Percentiles rank a stretch among this genome's conserved stretches.
Evolutionary conservation across 2,888 invertebrate species (phyloP).

Genomic region (Idaea biselata): DNA sequence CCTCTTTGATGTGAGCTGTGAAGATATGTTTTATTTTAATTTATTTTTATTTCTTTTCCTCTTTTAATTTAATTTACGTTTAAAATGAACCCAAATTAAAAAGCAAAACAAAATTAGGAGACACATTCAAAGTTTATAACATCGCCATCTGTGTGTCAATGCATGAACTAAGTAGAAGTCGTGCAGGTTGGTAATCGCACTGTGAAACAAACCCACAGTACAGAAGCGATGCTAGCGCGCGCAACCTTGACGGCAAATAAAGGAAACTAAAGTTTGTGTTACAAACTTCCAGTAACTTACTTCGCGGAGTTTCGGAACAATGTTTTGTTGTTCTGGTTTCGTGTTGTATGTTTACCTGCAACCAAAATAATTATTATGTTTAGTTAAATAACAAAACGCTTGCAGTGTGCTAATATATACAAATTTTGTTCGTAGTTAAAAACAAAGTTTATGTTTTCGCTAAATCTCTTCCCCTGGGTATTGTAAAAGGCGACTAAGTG

Average conservation of each 20-base stretch:
- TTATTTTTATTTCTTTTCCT: no score
- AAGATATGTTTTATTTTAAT: neutral
- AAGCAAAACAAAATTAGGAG: neutral
- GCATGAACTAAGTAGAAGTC: constrained; percentile 29
- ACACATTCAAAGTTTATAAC: constrained; percentile 9
- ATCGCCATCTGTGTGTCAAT: constrained; percentile 45
- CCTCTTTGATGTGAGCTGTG: neutral
- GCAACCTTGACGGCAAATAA: constrained; percentile 21
- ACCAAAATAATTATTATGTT: constrained; percentile 11
- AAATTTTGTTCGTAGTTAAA: no score
- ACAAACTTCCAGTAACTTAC: constrained; percentile 9
- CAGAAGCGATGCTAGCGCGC: constrained; percentile 40
- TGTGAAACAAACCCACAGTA: constrained; percentile 35
- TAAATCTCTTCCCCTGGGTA: no score
- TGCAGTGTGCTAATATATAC: neutral
- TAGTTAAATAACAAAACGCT: neutral
- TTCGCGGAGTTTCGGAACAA: constrained; percentile 13
- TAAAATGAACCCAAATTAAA: neutral
- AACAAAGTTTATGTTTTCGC: no score
- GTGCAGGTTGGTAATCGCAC: constrained; percentile 19
- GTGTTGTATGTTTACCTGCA: constrained; percentile 21
- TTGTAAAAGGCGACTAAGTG: no score
- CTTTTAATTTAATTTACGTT: neutral
- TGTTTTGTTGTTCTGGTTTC: constrained; percentile 15
- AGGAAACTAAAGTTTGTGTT: constrained; percentile 44